Conservation (phyloP, 2,797 vertebrate species). For the Enteromius treurensis region DNA sequence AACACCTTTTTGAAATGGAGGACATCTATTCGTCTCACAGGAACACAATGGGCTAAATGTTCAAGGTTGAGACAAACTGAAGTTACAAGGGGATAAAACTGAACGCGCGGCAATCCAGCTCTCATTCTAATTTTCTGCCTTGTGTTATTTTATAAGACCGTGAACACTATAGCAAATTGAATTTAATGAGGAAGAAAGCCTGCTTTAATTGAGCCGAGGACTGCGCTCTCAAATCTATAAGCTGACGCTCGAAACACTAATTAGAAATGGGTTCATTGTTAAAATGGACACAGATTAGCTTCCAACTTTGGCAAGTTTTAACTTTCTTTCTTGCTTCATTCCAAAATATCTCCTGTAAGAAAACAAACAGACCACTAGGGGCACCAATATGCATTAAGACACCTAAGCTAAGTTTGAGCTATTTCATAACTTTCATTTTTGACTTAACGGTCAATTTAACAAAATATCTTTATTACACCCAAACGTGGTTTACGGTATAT, state of each 20-base stretch:
- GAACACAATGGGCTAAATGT: neutral
- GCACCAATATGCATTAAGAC: neutral
- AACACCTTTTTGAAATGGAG: constrained; percentile 14
- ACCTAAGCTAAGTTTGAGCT: neutral
- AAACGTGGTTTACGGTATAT: constrained; percentile 10
- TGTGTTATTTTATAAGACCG: constrained; percentile 48
- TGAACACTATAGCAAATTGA: constrained; percentile 54
- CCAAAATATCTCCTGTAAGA: neutral
- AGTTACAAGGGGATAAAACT: constrained; percentile 14
- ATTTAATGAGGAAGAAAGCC: constrained; percentile 49
- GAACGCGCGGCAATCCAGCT: constrained; percentile 34
- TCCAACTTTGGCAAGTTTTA: neutral
- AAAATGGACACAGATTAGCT: constrained; percentile 44
- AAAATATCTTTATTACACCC: neutral
- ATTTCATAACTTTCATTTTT: neutral
- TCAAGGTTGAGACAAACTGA: constrained; percentile 6
- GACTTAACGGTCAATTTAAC: neutral
- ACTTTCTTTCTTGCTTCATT: neutral
- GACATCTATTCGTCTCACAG: neutral
- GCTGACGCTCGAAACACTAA: constrained; percentile 56
- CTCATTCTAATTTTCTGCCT: constrained; percentile 48
- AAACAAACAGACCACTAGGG: constrained; percentile 1
- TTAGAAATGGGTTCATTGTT: constrained; percentile 61
- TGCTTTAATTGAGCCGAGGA: constrained; percentile 33
- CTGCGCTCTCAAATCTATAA: constrained; percentile 37